These are phyloP conservation scores for Solen grandis DNA, from an alignment of 1,140 invertebrate species.

Conservation along the genomic window DNA sequence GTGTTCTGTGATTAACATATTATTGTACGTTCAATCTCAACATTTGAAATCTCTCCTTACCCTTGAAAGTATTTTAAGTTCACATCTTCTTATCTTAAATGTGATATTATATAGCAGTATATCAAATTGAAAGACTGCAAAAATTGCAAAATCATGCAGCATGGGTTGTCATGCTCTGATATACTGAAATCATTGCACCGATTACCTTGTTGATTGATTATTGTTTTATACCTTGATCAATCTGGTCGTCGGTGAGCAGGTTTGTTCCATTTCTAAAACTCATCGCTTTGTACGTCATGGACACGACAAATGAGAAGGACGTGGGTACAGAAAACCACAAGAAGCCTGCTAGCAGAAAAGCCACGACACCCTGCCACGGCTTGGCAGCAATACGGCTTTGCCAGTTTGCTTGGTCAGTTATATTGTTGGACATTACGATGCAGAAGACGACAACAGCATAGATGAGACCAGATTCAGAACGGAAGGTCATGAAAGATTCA, in stretches of 20 bases:
- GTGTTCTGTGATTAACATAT: too few relatives aligned
- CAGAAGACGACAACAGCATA: slow-evolving; percentile 65
- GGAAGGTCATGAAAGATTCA: slow-evolving; percentile 67
- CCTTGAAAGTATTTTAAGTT: too few relatives aligned
- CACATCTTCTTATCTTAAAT: too few relatives aligned
- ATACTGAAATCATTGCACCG: too few relatives aligned
- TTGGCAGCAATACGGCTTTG: slow-evolving; percentile 78
- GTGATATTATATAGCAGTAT: too few relatives aligned
- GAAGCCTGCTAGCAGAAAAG: slow-evolving; percentile 77
- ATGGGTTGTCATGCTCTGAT: too few relatives aligned
- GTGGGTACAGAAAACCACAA: slow-evolving; percentile 80
- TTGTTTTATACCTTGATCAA: slow-evolving; percentile 75
- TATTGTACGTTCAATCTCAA: too few relatives aligned
- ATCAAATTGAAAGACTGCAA: too few relatives aligned
- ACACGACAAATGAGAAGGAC: slow-evolving; percentile 71
- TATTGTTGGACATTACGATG: slow-evolving; percentile 74
- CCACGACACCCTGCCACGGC: slow-evolving; percentile 71
- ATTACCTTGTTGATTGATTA: too few relatives aligned
- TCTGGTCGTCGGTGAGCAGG: slow-evolving; percentile 58
- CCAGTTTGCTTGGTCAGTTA: slow-evolving; percentile 80
- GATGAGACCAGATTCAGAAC: slow-evolving; percentile 50
- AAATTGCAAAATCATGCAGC: too few relatives aligned
- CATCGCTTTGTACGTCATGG: too few relatives aligned
- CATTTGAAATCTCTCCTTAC: too few relatives aligned
- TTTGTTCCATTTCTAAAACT: slow-evolving; percentile 63